Evolutionary conservation across 2,888 invertebrate species (phyloP).

Genomic region (Bruchidius siliquastri): DNA sequence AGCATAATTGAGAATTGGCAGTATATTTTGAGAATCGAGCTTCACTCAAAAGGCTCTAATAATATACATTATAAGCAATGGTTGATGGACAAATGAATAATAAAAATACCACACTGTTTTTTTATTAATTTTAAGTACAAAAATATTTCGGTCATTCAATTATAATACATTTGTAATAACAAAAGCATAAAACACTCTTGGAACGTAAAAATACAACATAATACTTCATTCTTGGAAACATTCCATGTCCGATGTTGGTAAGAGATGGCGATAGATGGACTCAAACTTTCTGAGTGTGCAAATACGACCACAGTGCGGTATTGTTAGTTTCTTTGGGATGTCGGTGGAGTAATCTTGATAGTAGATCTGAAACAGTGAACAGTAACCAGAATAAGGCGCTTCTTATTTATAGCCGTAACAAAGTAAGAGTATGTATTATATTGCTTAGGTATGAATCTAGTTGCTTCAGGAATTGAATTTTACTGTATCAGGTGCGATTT

Average conservation of each 20-base stretch:
- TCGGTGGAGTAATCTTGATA: constrained; percentile 31
- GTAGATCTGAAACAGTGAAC: constrained; percentile 27
- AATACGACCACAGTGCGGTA: constrained; percentile 22
- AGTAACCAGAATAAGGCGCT: too few species aligned
- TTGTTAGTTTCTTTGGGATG: constrained; percentile 15
- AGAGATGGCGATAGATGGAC: constrained; percentile 15
- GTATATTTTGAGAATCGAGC: too few species aligned
- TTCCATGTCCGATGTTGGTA: constrained; percentile 23
- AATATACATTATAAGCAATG: too few species aligned
- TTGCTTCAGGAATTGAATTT: too few species aligned
- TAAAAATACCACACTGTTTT: neutral
- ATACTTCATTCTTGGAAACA: constrained; percentile 16
- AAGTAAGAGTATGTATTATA: too few species aligned
- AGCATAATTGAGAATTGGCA: too few species aligned
- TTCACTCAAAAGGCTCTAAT: too few species aligned
- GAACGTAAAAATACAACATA: neutral
- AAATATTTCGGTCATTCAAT: neutral
- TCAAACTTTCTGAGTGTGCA: constrained; percentile 21
- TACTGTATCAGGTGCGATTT: too few species aligned
- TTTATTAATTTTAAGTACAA: neutral
- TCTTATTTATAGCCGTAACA: too few species aligned
- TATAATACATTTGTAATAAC: neutral
- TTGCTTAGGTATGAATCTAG: too few species aligned
- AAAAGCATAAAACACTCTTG: neutral
- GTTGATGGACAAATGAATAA: too few species aligned